Percentiles rank a stretch among this genome's conserved stretches.
Conservation (phyloP, 64 coral and sea anemone genomes). For the Pocillopora verrucosa region DNA sequence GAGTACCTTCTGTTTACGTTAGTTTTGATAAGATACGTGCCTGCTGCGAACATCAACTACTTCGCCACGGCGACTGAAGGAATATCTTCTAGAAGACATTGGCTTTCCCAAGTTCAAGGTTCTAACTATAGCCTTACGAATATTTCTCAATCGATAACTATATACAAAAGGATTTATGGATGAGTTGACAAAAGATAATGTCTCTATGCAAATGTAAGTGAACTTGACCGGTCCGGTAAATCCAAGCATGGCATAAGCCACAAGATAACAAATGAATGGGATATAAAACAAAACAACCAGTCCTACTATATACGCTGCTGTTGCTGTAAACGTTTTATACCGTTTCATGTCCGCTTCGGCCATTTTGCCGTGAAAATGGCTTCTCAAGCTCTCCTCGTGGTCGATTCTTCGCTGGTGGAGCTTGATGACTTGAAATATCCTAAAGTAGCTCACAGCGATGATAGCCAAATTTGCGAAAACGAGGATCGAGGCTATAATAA, state of each 20-base stretch:
- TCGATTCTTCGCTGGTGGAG: not conserved
- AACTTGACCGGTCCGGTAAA: not conserved
- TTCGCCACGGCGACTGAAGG: not conserved
- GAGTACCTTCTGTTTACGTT: no score
- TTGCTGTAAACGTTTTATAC: not conserved
- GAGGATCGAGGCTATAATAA: not conserved
- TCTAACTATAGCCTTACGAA: not conserved
- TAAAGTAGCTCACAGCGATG: not conserved
- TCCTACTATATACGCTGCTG: slow-evolving; percentile 2
- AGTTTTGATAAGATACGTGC: no score
- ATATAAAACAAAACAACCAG: not conserved
- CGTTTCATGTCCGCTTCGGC: not conserved
- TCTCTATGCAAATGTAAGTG: not conserved
- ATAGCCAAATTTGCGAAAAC: not conserved
- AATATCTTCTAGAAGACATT: not conserved
- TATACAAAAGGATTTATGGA: slow-evolving; percentile 33
- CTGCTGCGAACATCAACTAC: not conserved
- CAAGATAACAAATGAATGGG: not conserved
- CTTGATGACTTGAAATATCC: not conserved
- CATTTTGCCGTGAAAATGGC: not conserved
- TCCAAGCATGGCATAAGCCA: not conserved
- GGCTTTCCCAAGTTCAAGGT: not conserved
- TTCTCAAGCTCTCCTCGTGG: not conserved
- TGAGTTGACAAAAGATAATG: slow-evolving; percentile 17
- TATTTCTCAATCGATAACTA: not conserved